Evolutionary conservation across 2,888 invertebrate genomes (phyloP), one percentile per base, ranked within the genome.

Genomic region (Lysandra bellargus): DNA sequence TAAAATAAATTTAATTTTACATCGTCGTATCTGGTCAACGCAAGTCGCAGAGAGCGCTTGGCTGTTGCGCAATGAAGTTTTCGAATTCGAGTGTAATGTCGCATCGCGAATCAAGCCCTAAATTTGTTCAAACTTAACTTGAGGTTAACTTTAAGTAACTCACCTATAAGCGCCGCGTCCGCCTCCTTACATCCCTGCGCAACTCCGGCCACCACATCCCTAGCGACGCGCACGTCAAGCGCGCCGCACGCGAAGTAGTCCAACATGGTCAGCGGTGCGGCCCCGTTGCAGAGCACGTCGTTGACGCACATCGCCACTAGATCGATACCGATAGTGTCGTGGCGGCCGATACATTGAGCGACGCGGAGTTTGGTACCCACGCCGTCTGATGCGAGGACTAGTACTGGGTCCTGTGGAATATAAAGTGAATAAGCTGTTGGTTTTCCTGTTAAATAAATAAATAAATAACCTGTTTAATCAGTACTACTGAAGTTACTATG

Each of bases 281-380:
- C 99, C 5, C 99, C 99, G 85, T 99, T 98, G 82, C 98, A 98
- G 57, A 99, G 95, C 76, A 99, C 97, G 90, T 99, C 99, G 92
- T 99, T 99, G 6, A 98, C 99, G 88, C 99, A 99, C 99, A 99
- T 99, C 12, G 99, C 99, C 1, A 99, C 99, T 81, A 99, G 95
- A 93, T 99, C 99, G 80, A 98, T 96, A 60, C 99, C 99, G 81
- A 99, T 96, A 0, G 97, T 97, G 81, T 95, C 93, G 90, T 99
- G 98, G 14, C 96, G 95, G 79, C 96, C 96, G 82, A 96, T 96
- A 84, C 96, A 95, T 89, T 98, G 97, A 0, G 99, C 99, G 81
- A 98, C 97, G 95, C 98, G 98, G 12, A 99, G 95, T 90, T 99
- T 99, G 0, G 99, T 99, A 78, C 99, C 99, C 30, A 99, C 99